Conservation (phyloP, 1,140 invertebrate species). For the Dendrolimus kikuchii region DNA sequence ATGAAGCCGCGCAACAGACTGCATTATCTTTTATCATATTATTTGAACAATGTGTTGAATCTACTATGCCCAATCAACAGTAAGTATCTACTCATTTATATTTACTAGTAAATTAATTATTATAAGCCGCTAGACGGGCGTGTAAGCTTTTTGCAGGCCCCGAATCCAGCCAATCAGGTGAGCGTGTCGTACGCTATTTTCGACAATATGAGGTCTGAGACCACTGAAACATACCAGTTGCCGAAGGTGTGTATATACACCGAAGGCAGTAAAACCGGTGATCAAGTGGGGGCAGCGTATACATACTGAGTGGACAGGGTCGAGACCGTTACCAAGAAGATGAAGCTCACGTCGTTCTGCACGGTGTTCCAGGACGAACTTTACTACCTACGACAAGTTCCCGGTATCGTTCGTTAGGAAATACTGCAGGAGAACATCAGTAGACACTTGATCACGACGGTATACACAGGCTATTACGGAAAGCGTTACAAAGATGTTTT, state of each 20-base stretch:
- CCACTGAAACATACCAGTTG: background rate
- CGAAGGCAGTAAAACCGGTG: background rate
- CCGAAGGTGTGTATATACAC: conserved; percentile 1
- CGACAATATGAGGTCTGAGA: background rate
- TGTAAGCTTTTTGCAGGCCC: too few relatives aligned
- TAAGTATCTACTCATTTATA: conserved; percentile 17
- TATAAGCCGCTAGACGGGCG: background rate
- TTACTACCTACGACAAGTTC: background rate
- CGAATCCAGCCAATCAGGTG: too few relatives aligned
- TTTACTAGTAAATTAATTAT: background rate
- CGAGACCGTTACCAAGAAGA: background rate
- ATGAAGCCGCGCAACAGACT: background rate
- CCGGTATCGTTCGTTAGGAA: background rate
- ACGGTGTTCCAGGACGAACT: background rate
- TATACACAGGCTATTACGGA: background rate
- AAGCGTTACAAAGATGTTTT: background rate
- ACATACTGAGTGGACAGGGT: background rate
- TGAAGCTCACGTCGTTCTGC: background rate
- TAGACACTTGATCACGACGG: background rate
- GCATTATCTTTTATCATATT: conserved; percentile 3
- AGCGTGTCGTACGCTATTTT: background rate
- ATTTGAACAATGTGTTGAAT: conserved; percentile 20
- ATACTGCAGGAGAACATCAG: background rate
- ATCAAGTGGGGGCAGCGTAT: too few relatives aligned
- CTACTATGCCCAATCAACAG: conserved; percentile 31